Base-by-base conservation (phyloP, 2,113 vertebrate species). In the Catharus bicknelli region DNA sequence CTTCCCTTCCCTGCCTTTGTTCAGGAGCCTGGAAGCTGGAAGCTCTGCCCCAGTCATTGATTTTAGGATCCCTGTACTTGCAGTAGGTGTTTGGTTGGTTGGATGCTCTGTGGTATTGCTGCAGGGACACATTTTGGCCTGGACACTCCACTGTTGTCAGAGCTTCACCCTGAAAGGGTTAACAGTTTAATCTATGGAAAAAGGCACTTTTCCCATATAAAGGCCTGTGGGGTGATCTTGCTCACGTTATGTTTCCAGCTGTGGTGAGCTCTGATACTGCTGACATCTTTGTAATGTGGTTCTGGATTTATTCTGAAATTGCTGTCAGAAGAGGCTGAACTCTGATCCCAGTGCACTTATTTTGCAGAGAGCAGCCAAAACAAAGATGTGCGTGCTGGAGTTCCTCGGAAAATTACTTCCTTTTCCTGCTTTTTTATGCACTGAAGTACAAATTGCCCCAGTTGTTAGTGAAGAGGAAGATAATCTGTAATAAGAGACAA, bases 361-460 rank as follows among this genome's bases (percentile, higher is more conserved):
- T 82, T 58, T 78, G 79, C 68, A 83, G 74, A 68, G 53, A 84
- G 62, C 80, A 90, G 78, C 78, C 74, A 73, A 81, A 77, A 91
- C 57, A 93, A 79, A 87, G 78, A 40, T 25, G 5, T 48, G 48
- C 0, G 0, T 59, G 58, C 91, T 50, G 58, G 74, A 73, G 58
- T 72, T 76, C 43, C 55, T 51, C 0, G 0, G 94, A 64, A 94
- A 92, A 92, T 61, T 16, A 18, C 53, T 92, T 86, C 66, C 54
- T 90, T 89, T 91, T 86, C 62, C 69, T 86, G 81, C 36, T 38
- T 84, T 76, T 90, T 68, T 47, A 45, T 0, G 0, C 36, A 5
- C 17, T 51, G 7, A 27, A 73, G 13, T 45, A 26, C 59, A 47
- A 85, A 73, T 32, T 30, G 11, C 57, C 53, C 25, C 17, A 40